phyloP scores from a whole-genome alignment of 2,888 invertebrate genomes.

The Priocnemis perturbator region DNA sequence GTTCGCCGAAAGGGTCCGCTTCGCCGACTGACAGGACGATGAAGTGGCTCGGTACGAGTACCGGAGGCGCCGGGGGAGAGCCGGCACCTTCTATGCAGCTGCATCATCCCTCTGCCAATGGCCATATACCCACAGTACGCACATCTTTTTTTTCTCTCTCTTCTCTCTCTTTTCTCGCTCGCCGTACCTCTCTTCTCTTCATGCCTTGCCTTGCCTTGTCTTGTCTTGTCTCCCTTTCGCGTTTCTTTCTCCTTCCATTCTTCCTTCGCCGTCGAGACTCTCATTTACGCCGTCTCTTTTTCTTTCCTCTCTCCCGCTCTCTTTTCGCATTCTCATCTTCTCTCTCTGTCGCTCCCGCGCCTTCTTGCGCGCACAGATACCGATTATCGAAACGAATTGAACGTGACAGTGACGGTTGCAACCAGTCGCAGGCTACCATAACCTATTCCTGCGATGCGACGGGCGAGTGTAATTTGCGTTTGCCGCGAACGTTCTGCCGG shows the following conservation, averaged over 20 bases:
- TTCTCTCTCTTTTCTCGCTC: neutral
- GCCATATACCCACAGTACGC: conserved; percentile 72
- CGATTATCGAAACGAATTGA: conserved; percentile 21
- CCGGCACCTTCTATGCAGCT: conserved; percentile 77
- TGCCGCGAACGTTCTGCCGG: too few species aligned
- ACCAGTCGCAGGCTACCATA: neutral
- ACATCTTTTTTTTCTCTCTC: neutral
- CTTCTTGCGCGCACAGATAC: neutral
- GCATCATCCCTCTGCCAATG: conserved; percentile 73
- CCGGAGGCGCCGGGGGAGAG: conserved; percentile 82
- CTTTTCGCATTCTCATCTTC: conserved; percentile 10
- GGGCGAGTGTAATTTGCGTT: too few species aligned
- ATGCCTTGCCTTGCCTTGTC: neutral
- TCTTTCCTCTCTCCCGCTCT: conserved; percentile 30
- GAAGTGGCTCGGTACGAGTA: conserved; percentile 76
- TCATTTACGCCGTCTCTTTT: neutral
- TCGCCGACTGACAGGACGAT: conserved; percentile 65
- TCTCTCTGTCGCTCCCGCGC: neutral
- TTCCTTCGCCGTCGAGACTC: neutral
- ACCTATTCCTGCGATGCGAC: neutral
- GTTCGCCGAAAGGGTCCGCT: conserved; percentile 27
- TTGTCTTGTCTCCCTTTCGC: too few species aligned
- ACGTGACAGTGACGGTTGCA: conserved; percentile 12
- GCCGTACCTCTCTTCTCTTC: neutral
- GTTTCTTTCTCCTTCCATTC: conserved; percentile 19